Conservation (phyloP, 2,113 vertebrate genomes). For the Phylloscopus whistleri region DNA sequence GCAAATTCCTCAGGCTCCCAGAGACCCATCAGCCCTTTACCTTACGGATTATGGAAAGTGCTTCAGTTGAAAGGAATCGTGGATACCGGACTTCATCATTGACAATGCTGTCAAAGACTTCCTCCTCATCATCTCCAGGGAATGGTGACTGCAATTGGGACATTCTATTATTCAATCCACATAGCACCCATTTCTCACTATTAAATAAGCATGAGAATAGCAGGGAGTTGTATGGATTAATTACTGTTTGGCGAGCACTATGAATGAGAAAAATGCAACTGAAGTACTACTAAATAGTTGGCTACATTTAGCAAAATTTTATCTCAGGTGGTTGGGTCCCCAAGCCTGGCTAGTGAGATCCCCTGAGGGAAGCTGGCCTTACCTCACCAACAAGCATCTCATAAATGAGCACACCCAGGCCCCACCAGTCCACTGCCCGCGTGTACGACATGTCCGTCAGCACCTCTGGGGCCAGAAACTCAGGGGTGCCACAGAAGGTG, state of each 20-base stretch:
- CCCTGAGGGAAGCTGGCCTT: constrained; percentile 18
- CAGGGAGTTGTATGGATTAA: background rate
- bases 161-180: background rate
- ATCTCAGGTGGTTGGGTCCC: background rate
- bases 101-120: constrained; percentile 96
- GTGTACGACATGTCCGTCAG: constrained; percentile 92
- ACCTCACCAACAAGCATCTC: constrained; percentile 99
- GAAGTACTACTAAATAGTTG: background rate
- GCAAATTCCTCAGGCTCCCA: background rate
- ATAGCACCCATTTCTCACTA: background rate
- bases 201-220: background rate
- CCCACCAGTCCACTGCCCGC: constrained; percentile 97
- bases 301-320: background rate
- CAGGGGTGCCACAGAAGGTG: constrained; percentile 96
- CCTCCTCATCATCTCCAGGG: constrained; percentile 95
- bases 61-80: constrained; percentile 80
- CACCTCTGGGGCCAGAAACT: constrained; percentile 95
- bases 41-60: constrained; percentile 86
- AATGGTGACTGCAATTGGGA: constrained; percentile 84
- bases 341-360: background rate
- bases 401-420: constrained; percentile 91
- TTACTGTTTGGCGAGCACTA: background rate
- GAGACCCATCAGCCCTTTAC: constrained; percentile 58
- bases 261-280: background rate
- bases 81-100: constrained; percentile 88